These are phyloP conservation scores for Hylyphantes graminicola DNA, from an alignment of 1,140 invertebrate species.

Conservation along the genomic window DNA sequence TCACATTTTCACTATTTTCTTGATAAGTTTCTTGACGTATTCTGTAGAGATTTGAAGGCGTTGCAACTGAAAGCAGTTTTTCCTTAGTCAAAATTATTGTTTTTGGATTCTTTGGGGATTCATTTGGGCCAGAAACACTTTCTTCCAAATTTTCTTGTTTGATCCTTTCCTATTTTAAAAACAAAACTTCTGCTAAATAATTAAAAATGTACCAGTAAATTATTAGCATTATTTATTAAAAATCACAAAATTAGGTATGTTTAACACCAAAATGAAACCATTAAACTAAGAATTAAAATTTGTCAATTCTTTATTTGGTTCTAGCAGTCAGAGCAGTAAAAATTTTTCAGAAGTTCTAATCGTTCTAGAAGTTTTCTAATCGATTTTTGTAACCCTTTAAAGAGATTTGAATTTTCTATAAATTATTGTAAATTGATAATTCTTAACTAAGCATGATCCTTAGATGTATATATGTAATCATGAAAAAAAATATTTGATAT, in stretches of 20 bases:
- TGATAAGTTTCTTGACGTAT: neutral
- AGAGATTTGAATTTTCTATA: no score
- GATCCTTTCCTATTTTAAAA: neutral
- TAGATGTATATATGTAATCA: neutral
- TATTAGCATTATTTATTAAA: no score
- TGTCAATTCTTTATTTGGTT: neutral
- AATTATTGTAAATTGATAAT: no score
- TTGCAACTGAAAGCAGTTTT: constrained; percentile 10
- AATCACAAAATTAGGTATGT: no score
- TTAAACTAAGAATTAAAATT: neutral
- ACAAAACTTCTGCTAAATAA: neutral
- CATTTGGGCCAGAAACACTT: neutral
- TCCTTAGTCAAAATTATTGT: neutral
- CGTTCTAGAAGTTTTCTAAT: no score
- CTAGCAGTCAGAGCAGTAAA: no score
- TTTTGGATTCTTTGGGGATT: neutral
- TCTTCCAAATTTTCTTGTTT: neutral
- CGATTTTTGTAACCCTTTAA: neutral
- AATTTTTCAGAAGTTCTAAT: neutral
- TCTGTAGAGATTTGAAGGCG: constrained; percentile 27
- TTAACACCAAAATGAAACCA: neutral
- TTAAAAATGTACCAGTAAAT: neutral
- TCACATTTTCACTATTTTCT: neutral
- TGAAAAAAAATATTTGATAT: neutral
- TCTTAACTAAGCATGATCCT: neutral